phyloP scores from a whole-genome alignment of 2,797 vertebrate genomes.

The Dermochelys coriacea region DNA sequence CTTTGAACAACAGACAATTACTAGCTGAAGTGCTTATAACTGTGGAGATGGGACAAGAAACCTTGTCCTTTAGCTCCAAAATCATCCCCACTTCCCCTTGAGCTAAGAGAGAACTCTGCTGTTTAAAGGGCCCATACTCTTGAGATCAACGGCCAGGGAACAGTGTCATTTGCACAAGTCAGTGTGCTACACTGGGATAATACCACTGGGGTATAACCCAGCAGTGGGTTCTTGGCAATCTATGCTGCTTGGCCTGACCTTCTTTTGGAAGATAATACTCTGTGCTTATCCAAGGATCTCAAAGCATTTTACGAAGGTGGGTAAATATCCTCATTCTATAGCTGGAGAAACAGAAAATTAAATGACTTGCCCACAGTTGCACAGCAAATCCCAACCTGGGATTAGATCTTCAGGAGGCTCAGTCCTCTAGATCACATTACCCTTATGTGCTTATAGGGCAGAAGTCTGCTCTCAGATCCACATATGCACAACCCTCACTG shows the following conservation, averaged over 20 bases:
- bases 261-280: neutral
- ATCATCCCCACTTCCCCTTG: neutral
- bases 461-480: neutral
- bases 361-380: neutral
- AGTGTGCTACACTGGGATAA: neutral
- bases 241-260: neutral
- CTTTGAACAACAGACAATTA: conserved; percentile 30
- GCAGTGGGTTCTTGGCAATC: neutral
- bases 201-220: neutral
- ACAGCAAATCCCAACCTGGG: neutral
- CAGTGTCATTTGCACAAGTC: neutral
- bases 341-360: neutral
- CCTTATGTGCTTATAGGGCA: neutral
- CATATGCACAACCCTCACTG: too few relatives aligned
- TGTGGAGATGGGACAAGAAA: neutral
- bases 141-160: neutral
- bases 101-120: neutral
- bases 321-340: neutral
- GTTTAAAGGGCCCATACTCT: neutral
- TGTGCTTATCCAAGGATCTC: accelerated
- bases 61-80: neutral
- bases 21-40: conserved; percentile 10
- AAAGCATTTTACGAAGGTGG: neutral
- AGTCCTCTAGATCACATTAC: neutral
- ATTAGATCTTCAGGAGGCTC: neutral